Conservation (phyloP, 2,113 vertebrate species). For the Phalacrocorax carbo region DNA sequence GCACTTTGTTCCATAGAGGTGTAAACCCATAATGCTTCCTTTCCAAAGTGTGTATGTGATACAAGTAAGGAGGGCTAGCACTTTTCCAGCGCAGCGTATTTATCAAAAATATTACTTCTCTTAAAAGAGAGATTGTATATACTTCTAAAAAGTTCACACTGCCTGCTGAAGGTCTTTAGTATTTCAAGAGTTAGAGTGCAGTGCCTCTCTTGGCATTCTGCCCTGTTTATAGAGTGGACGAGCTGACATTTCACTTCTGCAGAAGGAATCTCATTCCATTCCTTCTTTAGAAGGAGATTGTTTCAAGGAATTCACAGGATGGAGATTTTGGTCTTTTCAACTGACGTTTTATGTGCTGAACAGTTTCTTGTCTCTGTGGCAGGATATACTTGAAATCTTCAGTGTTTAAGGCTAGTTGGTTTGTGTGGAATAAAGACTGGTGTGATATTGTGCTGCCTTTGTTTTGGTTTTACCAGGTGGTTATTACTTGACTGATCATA, state of each 20-base stretch:
- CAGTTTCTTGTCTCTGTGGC: conserved; percentile 39
- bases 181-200: background rate
- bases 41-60: background rate
- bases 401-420: background rate
- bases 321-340: conserved; percentile 37
- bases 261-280: conserved; percentile 60
- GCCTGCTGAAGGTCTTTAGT: background rate
- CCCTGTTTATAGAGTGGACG: conserved; percentile 30
- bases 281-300: conserved; percentile 63
- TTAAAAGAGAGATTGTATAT: background rate
- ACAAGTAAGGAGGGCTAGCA: background rate
- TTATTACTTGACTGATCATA: background rate
- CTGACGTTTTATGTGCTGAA: conserved; percentile 56
- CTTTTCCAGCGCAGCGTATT: background rate
- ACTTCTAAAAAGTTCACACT: background rate
- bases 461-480: background rate
- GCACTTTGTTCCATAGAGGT: background rate
- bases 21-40: background rate
- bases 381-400: background rate
- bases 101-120: background rate
- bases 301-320: conserved; percentile 41
- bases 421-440: background rate
- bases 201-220: conserved; percentile 29
- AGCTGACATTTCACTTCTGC: conserved; percentile 37
- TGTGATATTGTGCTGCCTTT: background rate